Evolutionary conservation across 1,140 invertebrate genomes (phyloP).

Genomic region (Eurytemora carolleeae): DNA sequence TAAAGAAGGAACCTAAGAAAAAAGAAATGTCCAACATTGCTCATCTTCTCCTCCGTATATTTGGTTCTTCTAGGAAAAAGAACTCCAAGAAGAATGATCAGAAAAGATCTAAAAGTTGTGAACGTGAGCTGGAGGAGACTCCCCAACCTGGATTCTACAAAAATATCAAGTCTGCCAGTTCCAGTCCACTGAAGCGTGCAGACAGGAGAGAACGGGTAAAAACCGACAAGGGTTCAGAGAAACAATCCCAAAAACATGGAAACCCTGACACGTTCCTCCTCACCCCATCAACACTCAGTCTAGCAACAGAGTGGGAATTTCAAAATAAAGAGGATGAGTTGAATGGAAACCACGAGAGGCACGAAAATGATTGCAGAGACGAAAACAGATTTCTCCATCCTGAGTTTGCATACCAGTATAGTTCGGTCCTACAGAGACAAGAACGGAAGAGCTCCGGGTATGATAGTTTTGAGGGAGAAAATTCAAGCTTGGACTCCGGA

Average conservation of each 20-base stretch:
- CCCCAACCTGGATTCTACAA: neutral
- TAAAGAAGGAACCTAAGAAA: neutral
- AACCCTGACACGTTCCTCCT: neutral
- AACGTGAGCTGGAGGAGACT: neutral
- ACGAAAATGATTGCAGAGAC: neutral
- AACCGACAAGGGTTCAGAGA: neutral
- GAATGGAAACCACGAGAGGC: neutral
- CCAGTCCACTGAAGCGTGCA: neutral
- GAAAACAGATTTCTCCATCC: neutral
- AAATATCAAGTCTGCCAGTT: neutral
- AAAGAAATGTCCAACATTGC: slow-evolving; percentile 3
- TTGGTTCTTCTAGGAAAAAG: neutral
- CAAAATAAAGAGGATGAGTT: no score
- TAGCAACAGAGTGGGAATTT: slow-evolving; percentile 12
- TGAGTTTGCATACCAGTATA: no score
- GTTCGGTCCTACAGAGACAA: no score
- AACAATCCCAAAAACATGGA: no score
- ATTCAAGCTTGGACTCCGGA: neutral
- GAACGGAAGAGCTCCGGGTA: slow-evolving; percentile 14
- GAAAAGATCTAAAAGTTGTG: neutral
- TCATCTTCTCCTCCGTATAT: neutral
- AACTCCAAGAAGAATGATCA: slow-evolving; percentile 2
- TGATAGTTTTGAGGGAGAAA: slow-evolving; percentile 12
- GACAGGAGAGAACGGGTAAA: neutral
- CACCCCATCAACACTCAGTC: slow-evolving; percentile 3